Percentiles rank a stretch among this genome's conserved stretches.
Evolutionary conservation across 2,888 invertebrate species (phyloP).

Genomic region (Ophion obscuratus): DNA sequence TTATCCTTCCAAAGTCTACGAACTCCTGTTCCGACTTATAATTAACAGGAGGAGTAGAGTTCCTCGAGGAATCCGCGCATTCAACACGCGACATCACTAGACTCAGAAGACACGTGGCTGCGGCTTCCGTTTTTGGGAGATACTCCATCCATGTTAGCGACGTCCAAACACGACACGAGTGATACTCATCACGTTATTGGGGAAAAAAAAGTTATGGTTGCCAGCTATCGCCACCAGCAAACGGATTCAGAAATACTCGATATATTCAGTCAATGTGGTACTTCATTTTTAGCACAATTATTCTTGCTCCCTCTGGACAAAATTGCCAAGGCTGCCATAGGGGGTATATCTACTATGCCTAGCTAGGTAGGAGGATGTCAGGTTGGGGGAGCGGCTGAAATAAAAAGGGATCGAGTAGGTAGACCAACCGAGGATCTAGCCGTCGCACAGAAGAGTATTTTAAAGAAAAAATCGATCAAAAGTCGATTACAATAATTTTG

Average conservation of each 20-base stretch:
- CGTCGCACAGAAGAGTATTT: no score
- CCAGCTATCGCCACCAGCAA: not conserved
- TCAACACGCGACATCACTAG: not conserved
- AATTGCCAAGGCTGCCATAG: no score
- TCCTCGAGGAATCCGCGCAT: not conserved
- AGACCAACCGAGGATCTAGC: no score
- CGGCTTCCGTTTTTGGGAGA: not conserved
- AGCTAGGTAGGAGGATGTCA: no score
- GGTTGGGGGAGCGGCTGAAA: no score
- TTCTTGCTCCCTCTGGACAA: no score
- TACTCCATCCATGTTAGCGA: not conserved
- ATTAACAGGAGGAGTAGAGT: not conserved
- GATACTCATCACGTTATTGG: not conserved
- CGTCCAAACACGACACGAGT: not conserved
- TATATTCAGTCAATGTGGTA: no score
- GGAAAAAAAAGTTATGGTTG: not conserved
- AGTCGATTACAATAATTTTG: no score
- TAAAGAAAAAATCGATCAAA: no score
- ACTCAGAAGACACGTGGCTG: not conserved
- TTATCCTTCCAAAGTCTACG: conserved; percentile 1
- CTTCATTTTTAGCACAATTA: no score
- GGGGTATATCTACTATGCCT: no score
- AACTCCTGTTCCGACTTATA: conserved; percentile 3
- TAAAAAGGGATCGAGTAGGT: no score
- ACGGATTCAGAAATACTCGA: not conserved